phyloP scores from a whole-genome alignment of 2,797 vertebrate species.

The Phoeniculus purpureus region DNA sequence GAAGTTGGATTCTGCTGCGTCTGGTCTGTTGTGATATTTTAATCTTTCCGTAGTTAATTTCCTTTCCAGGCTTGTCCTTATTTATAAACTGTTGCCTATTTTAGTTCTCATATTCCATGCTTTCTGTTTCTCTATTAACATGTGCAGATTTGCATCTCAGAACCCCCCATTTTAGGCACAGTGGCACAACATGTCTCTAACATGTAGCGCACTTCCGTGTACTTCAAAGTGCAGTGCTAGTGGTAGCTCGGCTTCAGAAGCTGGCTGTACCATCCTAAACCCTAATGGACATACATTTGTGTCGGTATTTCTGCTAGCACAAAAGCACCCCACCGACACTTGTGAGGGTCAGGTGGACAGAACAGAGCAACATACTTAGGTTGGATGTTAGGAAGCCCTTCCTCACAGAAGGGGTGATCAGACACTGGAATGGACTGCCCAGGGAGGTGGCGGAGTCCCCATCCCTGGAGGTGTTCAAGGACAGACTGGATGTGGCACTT shows the following conservation, averaged over 20 bases:
- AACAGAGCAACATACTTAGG: neutral
- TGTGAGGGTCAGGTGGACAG: neutral
- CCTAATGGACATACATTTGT: fast-evolving
- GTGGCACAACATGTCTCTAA: neutral
- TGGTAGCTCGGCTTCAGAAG: neutral
- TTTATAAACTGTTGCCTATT: neutral
- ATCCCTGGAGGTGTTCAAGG: too few species aligned
- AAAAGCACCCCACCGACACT: neutral
- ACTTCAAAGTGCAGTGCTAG: neutral
- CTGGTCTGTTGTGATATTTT: neutral
- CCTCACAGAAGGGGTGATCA: too few species aligned
- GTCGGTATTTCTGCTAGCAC: neutral
- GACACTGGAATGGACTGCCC: too few species aligned
- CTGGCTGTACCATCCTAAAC: neutral
- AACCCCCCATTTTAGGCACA: neutral
- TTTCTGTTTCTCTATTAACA: neutral
- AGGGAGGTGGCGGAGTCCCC: too few species aligned
- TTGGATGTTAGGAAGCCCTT: too few species aligned
- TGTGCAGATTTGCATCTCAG: neutral
- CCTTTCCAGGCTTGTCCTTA: neutral
- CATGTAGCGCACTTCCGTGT: neutral
- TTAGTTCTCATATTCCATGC: neutral
- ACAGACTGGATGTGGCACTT: too few species aligned
- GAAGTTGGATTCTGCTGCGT: neutral
- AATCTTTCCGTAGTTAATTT: neutral